Conservation (phyloP, 2,797 vertebrate species). For the Amphiprion clarkii region DNA sequence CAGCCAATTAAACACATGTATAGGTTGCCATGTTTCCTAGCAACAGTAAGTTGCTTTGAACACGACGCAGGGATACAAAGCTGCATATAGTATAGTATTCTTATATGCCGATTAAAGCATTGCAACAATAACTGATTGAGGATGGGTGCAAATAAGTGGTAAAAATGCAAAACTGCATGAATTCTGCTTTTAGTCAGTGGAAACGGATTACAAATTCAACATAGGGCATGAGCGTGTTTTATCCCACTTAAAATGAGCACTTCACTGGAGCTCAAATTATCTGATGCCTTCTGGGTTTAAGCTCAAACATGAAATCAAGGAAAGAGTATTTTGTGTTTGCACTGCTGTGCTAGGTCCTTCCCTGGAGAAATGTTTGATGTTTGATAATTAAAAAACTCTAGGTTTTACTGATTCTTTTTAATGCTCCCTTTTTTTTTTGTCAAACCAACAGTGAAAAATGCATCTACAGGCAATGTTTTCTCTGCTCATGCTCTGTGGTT, state of each 20-base stretch:
- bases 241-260: constrained; percentile 49
- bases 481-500: constrained; percentile 32
- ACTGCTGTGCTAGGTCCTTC: constrained; percentile 25
- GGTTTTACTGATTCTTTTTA: constrained; percentile 67
- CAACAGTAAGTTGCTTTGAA: constrained; percentile 28
- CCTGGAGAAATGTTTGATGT: constrained; percentile 63
- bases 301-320: constrained; percentile 67
- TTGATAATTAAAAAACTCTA: constrained; percentile 58
- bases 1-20: background rate
- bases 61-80: constrained; percentile 1
- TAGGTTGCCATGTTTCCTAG: constrained; percentile 38
- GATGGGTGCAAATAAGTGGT: constrained; percentile 6
- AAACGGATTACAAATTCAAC: constrained; percentile 45
- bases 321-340: constrained; percentile 52
- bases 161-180: constrained; percentile 13
- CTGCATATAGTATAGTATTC: background rate
- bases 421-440: constrained; percentile 51
- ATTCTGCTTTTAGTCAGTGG: constrained; percentile 19
- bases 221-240: constrained; percentile 32
- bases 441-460: constrained; percentile 58
- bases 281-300: constrained; percentile 63
- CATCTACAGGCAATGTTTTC: constrained; percentile 61
- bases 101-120: background rate
- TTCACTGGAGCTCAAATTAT: constrained; percentile 59
- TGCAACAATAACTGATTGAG: background rate